These are phyloP conservation scores for Leistus spinibarbis DNA, from an alignment of 2,888 invertebrate genomes.

Conservation along the genomic window DNA sequence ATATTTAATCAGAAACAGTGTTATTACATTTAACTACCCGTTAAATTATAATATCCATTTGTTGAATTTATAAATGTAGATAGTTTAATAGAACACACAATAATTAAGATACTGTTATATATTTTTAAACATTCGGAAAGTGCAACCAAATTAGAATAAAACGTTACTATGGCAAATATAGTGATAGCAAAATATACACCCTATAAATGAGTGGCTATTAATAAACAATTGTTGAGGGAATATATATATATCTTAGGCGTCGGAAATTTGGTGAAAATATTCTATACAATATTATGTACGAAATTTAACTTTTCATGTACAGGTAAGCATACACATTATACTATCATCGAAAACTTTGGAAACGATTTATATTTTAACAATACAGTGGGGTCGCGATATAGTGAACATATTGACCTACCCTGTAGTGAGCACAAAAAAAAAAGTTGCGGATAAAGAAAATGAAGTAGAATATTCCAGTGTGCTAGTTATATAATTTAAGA, in stretches of 20 bases:
- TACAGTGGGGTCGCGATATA: no score
- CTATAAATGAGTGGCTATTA: constrained; percentile 10
- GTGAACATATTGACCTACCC: no score
- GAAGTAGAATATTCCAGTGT: no score
- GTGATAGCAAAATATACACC: not conserved
- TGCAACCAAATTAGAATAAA: constrained; percentile 14
- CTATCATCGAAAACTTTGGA: no score
- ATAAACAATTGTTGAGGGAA: constrained; percentile 9
- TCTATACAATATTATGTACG: no score
- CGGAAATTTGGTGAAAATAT: no score
- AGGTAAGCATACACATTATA: no score
- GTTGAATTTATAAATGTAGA: constrained; percentile 25
- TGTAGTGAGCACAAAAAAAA: no score
- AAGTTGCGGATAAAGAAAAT: no score
- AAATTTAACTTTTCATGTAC: no score
- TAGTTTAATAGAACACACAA: constrained; percentile 37
- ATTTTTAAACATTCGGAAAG: constrained; percentile 14
- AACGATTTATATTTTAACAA: no score
- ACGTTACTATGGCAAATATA: constrained; percentile 12
- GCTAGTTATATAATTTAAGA: no score
- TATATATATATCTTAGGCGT: not conserved
- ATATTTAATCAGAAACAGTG: constrained; percentile 29
- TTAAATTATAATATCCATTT: constrained; percentile 35
- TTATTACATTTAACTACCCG: constrained; percentile 37
- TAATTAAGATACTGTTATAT: constrained; percentile 28